Conservation (phyloP, 2,113 vertebrate species). For the Emydura subglobosa region DNA sequence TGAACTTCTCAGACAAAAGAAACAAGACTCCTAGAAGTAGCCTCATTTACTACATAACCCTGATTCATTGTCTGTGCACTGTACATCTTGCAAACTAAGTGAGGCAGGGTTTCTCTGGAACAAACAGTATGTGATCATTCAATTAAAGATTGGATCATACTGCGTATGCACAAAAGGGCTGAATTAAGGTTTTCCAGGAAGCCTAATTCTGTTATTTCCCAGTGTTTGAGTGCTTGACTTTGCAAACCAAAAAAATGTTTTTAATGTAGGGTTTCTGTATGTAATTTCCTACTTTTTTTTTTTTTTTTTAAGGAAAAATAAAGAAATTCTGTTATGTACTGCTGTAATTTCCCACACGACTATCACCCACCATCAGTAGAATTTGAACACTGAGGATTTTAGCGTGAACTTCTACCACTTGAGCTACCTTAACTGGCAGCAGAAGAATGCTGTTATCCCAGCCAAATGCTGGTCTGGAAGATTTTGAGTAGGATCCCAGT, state of each 20-base stretch:
- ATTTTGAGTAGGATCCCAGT: not conserved
- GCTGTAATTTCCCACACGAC: not conserved
- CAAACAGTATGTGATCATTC: not conserved
- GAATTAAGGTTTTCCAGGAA: not conserved
- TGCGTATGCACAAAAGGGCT: not conserved
- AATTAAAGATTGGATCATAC: not conserved
- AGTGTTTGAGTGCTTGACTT: not conserved
- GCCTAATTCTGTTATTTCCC: not conserved
- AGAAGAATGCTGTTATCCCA: not conserved
- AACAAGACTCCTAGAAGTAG: not conserved
- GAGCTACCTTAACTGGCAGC: not conserved
- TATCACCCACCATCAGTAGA: not conserved
- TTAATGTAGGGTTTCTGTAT: not conserved
- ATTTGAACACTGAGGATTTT: not conserved
- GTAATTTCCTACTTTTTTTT: too few relatives aligned
- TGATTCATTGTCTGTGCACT: not conserved
- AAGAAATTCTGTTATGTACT: too few relatives aligned
- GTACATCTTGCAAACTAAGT: not conserved
- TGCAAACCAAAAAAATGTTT: not conserved
- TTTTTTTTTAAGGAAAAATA: too few relatives aligned
- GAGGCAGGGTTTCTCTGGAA: not conserved
- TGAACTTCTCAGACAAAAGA: not conserved
- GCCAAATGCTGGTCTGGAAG: not conserved
- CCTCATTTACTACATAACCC: not conserved
- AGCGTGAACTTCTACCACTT: not conserved